These are phyloP conservation scores for Chloropsis cyanopogon DNA, from an alignment of 2,113 vertebrate genomes.

Conservation along the genomic window DNA sequence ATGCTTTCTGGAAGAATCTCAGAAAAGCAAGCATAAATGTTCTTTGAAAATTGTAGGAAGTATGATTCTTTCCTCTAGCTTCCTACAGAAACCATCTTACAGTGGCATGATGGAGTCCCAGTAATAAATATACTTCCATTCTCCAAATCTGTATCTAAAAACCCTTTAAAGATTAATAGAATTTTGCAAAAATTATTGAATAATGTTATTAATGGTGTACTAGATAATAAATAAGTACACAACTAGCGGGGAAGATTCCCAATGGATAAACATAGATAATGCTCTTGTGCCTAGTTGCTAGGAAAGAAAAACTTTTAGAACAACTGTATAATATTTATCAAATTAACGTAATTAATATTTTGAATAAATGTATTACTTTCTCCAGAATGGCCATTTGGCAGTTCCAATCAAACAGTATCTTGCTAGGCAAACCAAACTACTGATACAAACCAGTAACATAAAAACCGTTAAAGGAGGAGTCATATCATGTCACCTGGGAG, in stretches of 20 bases:
- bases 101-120: accelerated
- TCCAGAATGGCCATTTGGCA: neutral
- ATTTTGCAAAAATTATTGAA: neutral
- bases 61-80: neutral
- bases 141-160: neutral
- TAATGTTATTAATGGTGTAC: neutral
- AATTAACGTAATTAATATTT: neutral
- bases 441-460: neutral
- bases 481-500: neutral
- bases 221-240: neutral
- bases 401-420: neutral
- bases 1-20: neutral
- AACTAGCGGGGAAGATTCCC: neutral
- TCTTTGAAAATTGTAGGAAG: neutral
- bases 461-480: neutral
- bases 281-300: neutral
- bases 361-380: neutral
- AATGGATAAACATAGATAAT: neutral
- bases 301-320: neutral
- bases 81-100: neutral
- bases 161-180: neutral
- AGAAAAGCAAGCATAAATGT: neutral
- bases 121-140: neutral
- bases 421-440: neutral
- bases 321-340: neutral